Conservation (phyloP, 2,888 invertebrate genomes). For the Scaptomyza polygonia region DNA sequence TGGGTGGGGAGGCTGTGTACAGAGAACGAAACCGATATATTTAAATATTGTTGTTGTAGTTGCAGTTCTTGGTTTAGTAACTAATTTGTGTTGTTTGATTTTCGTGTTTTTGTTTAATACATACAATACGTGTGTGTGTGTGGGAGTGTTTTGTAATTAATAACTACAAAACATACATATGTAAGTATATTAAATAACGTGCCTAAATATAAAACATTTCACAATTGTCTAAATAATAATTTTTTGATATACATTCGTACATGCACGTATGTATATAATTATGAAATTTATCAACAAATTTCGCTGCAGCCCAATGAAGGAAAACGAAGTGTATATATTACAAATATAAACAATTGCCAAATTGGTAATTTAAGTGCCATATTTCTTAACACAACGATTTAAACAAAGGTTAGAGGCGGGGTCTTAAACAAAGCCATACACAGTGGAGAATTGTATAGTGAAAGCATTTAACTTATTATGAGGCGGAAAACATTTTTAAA, state of each 20-base stretch:
- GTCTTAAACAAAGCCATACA: constrained; percentile 51
- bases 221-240: constrained; percentile 74
- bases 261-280: constrained; percentile 14
- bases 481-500: constrained; percentile 53
- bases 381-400: constrained; percentile 49
- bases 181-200: constrained; percentile 69
- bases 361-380: constrained; percentile 48
- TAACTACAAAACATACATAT: constrained; percentile 65
- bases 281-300: constrained; percentile 61
- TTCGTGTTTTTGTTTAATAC: constrained; percentile 32
- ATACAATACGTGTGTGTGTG: constrained; percentile 38
- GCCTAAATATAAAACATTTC: constrained; percentile 75
- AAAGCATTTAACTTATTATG: constrained; percentile 64
- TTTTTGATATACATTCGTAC: constrained; percentile 41
- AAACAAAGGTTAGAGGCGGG: constrained; percentile 13
- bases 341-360: constrained; percentile 62
- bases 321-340: constrained; percentile 40
- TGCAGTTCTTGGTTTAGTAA: constrained; percentile 42
- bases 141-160: constrained; percentile 47
- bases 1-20: constrained; percentile 41
- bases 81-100: constrained; percentile 44
- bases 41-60: constrained; percentile 41
- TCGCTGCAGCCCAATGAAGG: constrained; percentile 68
- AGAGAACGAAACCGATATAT: constrained; percentile 72
- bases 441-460: constrained; percentile 51